Evolutionary conservation across 1,140 invertebrate genomes (phyloP), one percentile per base, ranked within the genome.

Genomic region (Drosophila triauraria): DNA sequence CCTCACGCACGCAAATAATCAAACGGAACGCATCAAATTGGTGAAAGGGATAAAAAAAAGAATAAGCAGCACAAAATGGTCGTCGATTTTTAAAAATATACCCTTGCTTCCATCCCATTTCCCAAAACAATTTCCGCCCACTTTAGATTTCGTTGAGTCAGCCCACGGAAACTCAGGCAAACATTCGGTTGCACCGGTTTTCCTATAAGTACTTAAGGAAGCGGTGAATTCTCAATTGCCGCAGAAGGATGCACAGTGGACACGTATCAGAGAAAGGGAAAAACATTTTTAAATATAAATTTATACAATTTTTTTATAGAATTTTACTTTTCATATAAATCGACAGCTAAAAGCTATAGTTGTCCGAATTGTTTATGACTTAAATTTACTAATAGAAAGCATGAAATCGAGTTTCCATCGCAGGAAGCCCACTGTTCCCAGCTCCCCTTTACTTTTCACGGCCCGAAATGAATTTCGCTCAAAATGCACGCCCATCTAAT

Each of bases 1-100:
- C 57, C 65, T 70, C 83, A 84, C 80, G 77, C 84, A 85, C 68
- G 81, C 81, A 85, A 90, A 85, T 90, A 90, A 90, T 90, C 85
- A 90, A 90, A 90, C 72, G 86, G 63, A 90, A 91, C 78, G 82
- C 85, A 90, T 90, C 86, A 90, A 88, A 78, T 84, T 84, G 81
- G 78, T 79, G 71, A 79, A 88, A 90, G 86, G 85, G 81, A 90
- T 85, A 88, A 72, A 83, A 75, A 53, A 56, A 46, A 63, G 25
- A 68, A 17, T 5, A 54, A 23, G 44, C 48, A 44, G 35, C 72
- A 78, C 69, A 81, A 84, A 88, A 88, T 88, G 84, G 77, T 58
- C 42, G 71, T 58, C 69, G 85, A 84, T 90, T 88, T 88, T 71
- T 65, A 78, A 88, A 87, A 88, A 80, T 67, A 80, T 67, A 76